Base-by-base conservation (phyloP, 2,888 invertebrate genomes). In the Apomyelois bistriatella region DNA sequence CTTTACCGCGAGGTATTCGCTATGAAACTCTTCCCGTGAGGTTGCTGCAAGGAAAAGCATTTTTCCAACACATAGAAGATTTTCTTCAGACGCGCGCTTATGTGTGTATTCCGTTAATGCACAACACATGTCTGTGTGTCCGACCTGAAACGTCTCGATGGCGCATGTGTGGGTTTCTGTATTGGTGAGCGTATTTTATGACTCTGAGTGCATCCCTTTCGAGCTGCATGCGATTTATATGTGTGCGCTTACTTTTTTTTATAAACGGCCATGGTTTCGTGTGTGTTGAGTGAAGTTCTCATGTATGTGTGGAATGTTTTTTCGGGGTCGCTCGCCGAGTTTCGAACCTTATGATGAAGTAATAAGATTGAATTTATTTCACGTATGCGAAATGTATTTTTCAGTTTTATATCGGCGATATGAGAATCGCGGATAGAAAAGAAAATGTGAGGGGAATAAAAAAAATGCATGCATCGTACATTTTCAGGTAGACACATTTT, bases 1-100 rank as follows among this genome's bases (percentile, higher is more conserved):
- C 89, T 90, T 89, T 90, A 90, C 90, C 90, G 90, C 90, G 90
- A 90, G 90, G 90, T 90, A 87, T 88, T 86, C 90, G 87, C 90
- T 90, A 82, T 89, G 87, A 81, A 90, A 90, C 90, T 90, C 90
- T 90, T 88, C 85, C 88, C 88, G 87, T 85, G 85, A 88, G 88
- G 83, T 89, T 86, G 88, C 79, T 85, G 90, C 90, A 89, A 90
- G 89, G 89, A 90, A 90, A 90, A 89, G 90, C 89, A 90, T 90
- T 89, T 86, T 82, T 77, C 70, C 83, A 83, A 90, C 88, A 90
- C 89, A 90, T 84, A 65, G 73, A 89, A 75, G 74, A 76, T 81
- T 89, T 90, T 90, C 90, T 89, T 89, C 73, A 67, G 72, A 22
- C 53, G 56, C 57, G 48, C 54, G 58, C 64, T 55, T 70, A 86